Percentiles rank a stretch among this genome's conserved stretches.
phyloP scores from a whole-genome alignment of 2,113 vertebrate species.

The Pontoporia blainvillei region DNA sequence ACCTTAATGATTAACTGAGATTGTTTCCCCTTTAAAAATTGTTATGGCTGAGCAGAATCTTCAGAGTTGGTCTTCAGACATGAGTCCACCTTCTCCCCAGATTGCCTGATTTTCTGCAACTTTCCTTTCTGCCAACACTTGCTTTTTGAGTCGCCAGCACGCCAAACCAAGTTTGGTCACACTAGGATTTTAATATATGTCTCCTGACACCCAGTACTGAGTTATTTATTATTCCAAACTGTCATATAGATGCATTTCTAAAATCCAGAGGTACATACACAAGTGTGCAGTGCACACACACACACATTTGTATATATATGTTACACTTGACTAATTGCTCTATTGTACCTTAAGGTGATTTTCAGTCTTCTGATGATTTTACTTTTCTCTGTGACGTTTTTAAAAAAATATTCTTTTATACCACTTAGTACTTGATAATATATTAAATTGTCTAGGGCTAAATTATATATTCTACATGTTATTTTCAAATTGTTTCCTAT shows the following conservation, averaged over 20 bases:
- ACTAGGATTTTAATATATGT: neutral
- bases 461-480: neutral
- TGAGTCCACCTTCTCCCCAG: neutral
- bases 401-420: neutral
- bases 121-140: neutral
- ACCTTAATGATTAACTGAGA: neutral
- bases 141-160: neutral
- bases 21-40: neutral
- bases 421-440: neutral
- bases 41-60: neutral
- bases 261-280: neutral
- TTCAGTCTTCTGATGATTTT: neutral
- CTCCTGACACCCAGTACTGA: neutral
- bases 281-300: too few relatives aligned
- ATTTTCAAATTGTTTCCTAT: neutral
- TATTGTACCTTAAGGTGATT: neutral
- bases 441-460: neutral
- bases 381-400: neutral
- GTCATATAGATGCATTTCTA: neutral
- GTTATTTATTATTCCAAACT: neutral
- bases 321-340: neutral
- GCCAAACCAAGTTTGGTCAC: neutral
- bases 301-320: too few relatives aligned
- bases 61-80: neutral
- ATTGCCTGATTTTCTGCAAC: neutral